Percentiles rank a stretch among this genome's conserved stretches.
These are phyloP conservation scores for Myotis brandtii DNA, from an alignment of 2,113 vertebrate species.

Conservation along the genomic window DNA sequence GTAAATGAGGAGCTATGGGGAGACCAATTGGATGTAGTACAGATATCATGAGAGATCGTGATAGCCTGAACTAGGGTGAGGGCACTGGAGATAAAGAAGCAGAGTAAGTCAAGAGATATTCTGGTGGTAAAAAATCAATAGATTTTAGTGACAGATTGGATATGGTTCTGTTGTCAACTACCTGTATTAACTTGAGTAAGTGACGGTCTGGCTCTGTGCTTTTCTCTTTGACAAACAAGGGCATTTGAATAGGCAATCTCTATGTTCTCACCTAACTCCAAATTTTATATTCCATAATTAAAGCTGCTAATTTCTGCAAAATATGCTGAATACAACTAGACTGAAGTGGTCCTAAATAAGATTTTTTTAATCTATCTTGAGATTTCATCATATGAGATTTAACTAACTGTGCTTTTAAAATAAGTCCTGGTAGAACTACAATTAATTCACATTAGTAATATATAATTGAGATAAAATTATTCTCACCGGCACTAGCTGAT, in stretches of 20 bases:
- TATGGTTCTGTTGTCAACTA: not conserved
- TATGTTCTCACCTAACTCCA: not conserved
- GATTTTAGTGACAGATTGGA: not conserved
- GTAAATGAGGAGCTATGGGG: not conserved
- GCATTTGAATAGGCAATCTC: not conserved
- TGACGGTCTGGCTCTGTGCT: not conserved
- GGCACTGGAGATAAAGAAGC: not conserved
- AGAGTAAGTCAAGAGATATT: not conserved
- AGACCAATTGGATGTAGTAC: not conserved
- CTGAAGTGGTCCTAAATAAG: not conserved
- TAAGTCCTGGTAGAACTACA: not conserved
- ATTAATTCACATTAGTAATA: slow-evolving; percentile 4
- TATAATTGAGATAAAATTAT: not conserved
- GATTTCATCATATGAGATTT: slow-evolving; percentile 10
- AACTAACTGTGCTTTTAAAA: slow-evolving; percentile 37
- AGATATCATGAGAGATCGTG: not conserved
- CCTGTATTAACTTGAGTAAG: not conserved
- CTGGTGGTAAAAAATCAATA: slow-evolving; percentile 30
- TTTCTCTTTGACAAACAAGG: slow-evolving; percentile 18
- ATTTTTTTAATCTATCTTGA: not conserved
- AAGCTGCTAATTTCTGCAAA: slow-evolving; percentile 44
- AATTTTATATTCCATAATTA: slow-evolving; percentile 47
- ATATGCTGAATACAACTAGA: slow-evolving; percentile 16
- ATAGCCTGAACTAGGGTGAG: not conserved
- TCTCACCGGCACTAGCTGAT: not conserved